Evolutionary conservation across 2,888 invertebrate species (phyloP), one percentile per base, ranked within the genome.

Genomic region (Nomada ferruginata): DNA sequence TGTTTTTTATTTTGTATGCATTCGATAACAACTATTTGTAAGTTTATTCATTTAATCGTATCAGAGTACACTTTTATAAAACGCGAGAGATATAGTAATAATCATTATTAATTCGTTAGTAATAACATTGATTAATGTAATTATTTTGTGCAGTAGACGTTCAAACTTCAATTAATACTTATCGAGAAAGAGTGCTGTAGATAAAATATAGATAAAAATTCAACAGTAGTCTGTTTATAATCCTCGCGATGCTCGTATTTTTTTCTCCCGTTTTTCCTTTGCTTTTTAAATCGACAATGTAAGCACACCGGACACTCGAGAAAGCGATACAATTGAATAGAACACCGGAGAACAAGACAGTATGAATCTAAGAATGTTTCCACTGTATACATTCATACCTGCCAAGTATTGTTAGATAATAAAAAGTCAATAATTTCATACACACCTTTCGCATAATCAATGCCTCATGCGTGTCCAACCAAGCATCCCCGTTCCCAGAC

Each of bases 81-180:
- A 93, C 92, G 91, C 93, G 92, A 92, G 90, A 90, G 91, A 92
- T 92, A 88, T 90, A 90, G 90, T 91, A 90, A 90, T 89, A 64
- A 81, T 81, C 63, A 82, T 75, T 60, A 63, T 82, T 89, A 91
- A 91, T 90, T 86, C 90, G 88, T 92, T 92, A 79, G 86, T 92
- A 92, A 92, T 92, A 93, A 93, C 92, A 93, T 91, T 92, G 89
- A 93, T 92, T 91, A 91, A 91, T 89, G 84, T 92, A 92, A 91
- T 91, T 91, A 90, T 87, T 91, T 93, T 93, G 93, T 93, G 93
- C 93, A 93, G 91, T 92, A 93, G 93, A 93, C 92, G 91, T 91
- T 92, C 87, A 93, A 92, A 92, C 84, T 91, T 91, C 89, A 90
- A 91, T 74, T 89, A 89, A 90, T 91, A 85, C 85, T 91, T 90